phyloP scores from a whole-genome alignment of 2,888 invertebrate genomes.

The Caenorhabditis doughertyi region DNA sequence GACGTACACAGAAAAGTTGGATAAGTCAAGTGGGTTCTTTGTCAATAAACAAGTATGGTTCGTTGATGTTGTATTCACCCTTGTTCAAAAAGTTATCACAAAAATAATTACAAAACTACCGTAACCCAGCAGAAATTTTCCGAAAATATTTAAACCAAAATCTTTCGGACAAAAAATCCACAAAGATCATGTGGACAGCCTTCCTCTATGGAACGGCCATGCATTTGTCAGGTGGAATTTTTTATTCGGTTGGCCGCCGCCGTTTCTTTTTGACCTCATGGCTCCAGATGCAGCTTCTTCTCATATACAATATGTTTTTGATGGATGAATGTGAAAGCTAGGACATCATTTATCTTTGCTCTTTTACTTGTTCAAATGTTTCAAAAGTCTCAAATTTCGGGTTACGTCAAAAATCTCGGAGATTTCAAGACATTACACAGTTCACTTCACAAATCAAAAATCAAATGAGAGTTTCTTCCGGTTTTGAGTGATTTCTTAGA shows the following conservation, averaged over 20 bases:
- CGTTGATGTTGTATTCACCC: too few species aligned
- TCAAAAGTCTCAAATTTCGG: constrained; percentile 28
- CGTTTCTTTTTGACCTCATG: constrained; percentile 6
- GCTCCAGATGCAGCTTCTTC: constrained; percentile 13
- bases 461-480: not conserved
- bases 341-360: constrained; percentile 37
- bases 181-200: constrained; percentile 2
- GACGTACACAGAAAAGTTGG: not conserved
- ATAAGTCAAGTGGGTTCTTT: constrained; percentile 2
- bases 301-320: constrained; percentile 42
- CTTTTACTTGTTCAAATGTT: constrained; percentile 9
- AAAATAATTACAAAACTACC: too few species aligned
- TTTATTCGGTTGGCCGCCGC: constrained; percentile 7
- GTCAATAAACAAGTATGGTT: too few species aligned
- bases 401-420: constrained; percentile 2
- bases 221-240: constrained; percentile 49
- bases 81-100: too few species aligned
- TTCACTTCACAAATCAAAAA: constrained; percentile 6
- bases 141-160: too few species aligned
- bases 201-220: constrained; percentile 13
- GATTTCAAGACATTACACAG: constrained; percentile 10
- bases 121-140: too few species aligned
- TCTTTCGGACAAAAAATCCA: too few species aligned
- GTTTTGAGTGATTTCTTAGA: not conserved
- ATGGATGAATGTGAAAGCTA: constrained; percentile 40